These are phyloP conservation scores for Trichopoda pennipes DNA, from an alignment of 2,888 invertebrate genomes.

Conservation along the genomic window DNA sequence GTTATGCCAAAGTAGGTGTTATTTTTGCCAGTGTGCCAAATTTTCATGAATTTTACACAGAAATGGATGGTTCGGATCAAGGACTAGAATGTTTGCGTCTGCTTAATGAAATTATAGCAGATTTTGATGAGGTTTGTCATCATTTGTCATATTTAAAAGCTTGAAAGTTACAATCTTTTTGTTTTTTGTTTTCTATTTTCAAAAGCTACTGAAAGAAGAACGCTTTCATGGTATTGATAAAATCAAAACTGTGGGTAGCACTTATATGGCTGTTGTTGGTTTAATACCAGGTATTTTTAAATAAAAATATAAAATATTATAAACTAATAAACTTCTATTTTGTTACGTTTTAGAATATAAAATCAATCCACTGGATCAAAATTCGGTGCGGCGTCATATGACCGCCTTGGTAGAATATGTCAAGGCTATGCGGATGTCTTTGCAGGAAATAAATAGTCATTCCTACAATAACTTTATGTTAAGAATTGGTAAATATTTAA, in stretches of 20 bases:
- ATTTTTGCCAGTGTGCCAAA: slow-evolving; percentile 96
- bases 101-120: slow-evolving; percentile 95
- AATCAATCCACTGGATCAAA: slow-evolving; percentile 82
- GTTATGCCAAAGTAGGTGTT: slow-evolving; percentile 94
- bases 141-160: not conserved
- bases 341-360: slow-evolving; percentile 75
- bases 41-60: slow-evolving; percentile 96
- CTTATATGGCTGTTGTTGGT: slow-evolving; percentile 96
- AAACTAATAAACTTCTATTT: not conserved
- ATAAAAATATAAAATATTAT: not conserved
- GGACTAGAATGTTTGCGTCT: slow-evolving; percentile 93
- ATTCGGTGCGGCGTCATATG: slow-evolving; percentile 85
- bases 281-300: slow-evolving; percentile 87
- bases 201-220: slow-evolving; percentile 89
- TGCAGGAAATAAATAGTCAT: slow-evolving; percentile 94
- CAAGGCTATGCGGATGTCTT: slow-evolving; percentile 92
- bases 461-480: slow-evolving; percentile 96
- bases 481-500: slow-evolving; percentile 86
- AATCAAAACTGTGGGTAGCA: slow-evolving; percentile 95
- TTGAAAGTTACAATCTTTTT: not conserved
- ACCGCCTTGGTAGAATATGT: slow-evolving; percentile 93
- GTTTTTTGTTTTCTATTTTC: slow-evolving; percentile 63
- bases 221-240: slow-evolving; percentile 93
- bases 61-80: slow-evolving; percentile 95
- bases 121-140: slow-evolving; percentile 91